Percentiles rank a stretch among this genome's conserved stretches.
These are phyloP conservation scores for Ceuthmochares aereus DNA, from an alignment of 2,113 vertebrate genomes.

Conservation along the genomic window DNA sequence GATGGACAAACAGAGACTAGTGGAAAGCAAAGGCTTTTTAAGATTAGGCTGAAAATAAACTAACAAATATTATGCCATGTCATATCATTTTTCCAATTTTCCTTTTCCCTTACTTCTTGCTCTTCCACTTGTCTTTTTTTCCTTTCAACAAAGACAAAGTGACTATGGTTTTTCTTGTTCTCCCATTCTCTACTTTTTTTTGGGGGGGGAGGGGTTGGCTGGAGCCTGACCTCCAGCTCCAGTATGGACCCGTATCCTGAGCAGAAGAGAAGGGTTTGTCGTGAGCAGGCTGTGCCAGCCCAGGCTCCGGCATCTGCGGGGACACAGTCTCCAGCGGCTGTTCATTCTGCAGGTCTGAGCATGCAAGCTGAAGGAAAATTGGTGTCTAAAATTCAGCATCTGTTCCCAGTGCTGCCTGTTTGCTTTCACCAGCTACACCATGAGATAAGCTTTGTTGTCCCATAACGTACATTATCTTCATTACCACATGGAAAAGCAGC, in stretches of 20 bases:
- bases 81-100: not conserved
- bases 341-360: not conserved
- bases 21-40: not conserved
- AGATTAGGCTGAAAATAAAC: not conserved
- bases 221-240: not conserved
- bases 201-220: not conserved
- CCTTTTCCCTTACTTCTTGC: not conserved
- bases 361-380: not conserved
- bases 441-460: not conserved
- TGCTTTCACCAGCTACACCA: not conserved
- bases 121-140: not conserved
- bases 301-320: not conserved
- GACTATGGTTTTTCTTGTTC: not conserved
- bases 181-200: not conserved
- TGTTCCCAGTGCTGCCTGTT: not conserved
- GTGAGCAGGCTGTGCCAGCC: not conserved
- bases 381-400: not conserved
- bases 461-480: accelerated
- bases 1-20: not conserved
- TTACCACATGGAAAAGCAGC: not conserved
- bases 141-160: not conserved
- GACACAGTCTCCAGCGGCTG: accelerated
- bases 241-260: accelerated
- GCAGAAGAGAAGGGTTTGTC: not conserved
- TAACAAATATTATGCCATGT: not conserved